A percentile compares a stretch with the other conserved stretches of the same genome.
Evolutionary conservation across 1,140 invertebrate genomes (phyloP).

Genomic region (Phymastichus coffea): DNA sequence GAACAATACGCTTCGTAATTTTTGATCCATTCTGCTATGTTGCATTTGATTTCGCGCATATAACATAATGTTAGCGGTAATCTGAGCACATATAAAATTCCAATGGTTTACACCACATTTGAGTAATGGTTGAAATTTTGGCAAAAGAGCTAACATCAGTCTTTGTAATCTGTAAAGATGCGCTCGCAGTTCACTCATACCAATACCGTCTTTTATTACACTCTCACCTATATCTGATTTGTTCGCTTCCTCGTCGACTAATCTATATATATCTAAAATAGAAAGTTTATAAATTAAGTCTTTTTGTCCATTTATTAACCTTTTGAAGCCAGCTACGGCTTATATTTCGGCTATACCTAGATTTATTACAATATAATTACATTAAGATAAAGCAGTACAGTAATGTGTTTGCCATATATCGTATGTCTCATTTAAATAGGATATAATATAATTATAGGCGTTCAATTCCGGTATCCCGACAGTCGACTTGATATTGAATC

Average conservation of each 20-base stretch:
- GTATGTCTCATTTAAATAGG: too few relatives aligned
- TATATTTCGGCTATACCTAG: too few relatives aligned
- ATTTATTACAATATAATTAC: too few relatives aligned
- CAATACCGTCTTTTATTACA: constrained; percentile 48
- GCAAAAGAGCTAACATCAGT: constrained; percentile 70
- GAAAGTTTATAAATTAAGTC: constrained; percentile 16
- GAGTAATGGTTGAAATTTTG: constrained; percentile 60
- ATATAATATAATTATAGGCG: too few relatives aligned
- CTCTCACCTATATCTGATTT: constrained; percentile 35
- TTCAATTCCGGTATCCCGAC: too few relatives aligned
- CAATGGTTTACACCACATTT: constrained; percentile 38
- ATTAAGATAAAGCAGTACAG: too few relatives aligned
- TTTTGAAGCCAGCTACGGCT: too few relatives aligned
- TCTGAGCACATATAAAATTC: constrained; percentile 55
- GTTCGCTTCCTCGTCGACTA: constrained; percentile 50
- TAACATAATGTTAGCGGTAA: constrained; percentile 67
- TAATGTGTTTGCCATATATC: too few relatives aligned
- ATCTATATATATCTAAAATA: constrained; percentile 50
- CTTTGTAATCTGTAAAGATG: constrained; percentile 66
- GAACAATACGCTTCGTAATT: constrained; percentile 50
- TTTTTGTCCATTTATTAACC: too few relatives aligned
- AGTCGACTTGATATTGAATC: too few relatives aligned
- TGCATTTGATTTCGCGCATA: constrained; percentile 64
- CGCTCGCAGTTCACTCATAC: constrained; percentile 58
- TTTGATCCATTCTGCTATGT: constrained; percentile 52